Percentiles rank a stretch among this genome's conserved stretches.
These are phyloP conservation scores for Itoplectis maculator DNA, from an alignment of 2,888 invertebrate species.

Conservation along the genomic window DNA sequence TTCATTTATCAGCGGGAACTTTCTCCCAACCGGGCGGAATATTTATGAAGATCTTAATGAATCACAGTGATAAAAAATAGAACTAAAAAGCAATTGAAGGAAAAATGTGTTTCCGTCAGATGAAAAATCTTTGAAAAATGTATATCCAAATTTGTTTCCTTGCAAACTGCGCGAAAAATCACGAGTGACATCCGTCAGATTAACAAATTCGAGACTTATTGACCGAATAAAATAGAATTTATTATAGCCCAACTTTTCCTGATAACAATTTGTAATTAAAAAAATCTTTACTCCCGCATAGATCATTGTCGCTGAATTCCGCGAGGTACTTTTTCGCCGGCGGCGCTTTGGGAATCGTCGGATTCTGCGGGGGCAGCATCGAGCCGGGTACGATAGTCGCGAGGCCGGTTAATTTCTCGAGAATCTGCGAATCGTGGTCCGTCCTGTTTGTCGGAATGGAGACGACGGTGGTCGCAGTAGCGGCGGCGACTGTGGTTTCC, in stretches of 20 bases:
- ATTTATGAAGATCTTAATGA: background rate
- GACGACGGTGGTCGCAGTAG: constrained; percentile 63
- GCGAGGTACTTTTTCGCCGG: constrained; percentile 77
- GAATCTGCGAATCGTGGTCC: constrained; percentile 75
- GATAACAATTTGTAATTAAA: background rate
- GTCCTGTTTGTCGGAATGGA: constrained; percentile 66
- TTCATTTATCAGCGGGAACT: background rate
- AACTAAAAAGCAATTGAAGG: background rate
- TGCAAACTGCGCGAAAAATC: too few species aligned
- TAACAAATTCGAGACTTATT: too few species aligned
- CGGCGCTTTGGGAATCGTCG: constrained; percentile 18
- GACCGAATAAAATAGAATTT: background rate
- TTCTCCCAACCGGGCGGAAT: background rate
- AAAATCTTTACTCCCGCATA: constrained; percentile 75
- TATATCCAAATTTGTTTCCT: too few species aligned
- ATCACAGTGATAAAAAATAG: background rate
- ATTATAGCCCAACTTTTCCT: background rate
- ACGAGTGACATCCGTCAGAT: too few species aligned
- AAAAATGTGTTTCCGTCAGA: background rate
- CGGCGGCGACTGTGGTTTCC: constrained; percentile 67
- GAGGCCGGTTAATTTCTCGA: constrained; percentile 72
- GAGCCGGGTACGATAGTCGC: constrained; percentile 62
- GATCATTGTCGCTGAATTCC: constrained; percentile 82
- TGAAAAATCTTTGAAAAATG: too few species aligned
- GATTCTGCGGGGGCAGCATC: constrained; percentile 50